A percentile compares a stretch with the other conserved stretches of the same genome.
These are phyloP conservation scores for Chirona hameri DNA, from an alignment of 2,888 invertebrate genomes.

Conservation along the genomic window DNA sequence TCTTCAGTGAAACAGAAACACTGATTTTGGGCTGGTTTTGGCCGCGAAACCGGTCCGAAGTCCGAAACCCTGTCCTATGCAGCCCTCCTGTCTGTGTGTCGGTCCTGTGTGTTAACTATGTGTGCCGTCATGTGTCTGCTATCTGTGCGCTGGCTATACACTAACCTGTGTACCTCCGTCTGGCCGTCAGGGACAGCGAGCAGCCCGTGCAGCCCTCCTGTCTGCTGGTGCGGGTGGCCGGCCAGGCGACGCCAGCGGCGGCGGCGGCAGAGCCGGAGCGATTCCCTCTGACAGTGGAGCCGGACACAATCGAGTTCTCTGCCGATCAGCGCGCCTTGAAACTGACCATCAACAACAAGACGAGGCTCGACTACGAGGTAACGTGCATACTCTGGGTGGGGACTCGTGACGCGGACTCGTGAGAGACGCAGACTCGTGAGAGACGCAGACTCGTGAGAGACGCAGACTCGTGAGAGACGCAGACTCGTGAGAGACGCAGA, in stretches of 20 bases:
- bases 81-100: too few relatives aligned
- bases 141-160: neutral
- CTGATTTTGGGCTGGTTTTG: too few relatives aligned
- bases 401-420: too few relatives aligned
- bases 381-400: neutral
- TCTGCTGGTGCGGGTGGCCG: conserved; percentile 13
- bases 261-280: neutral
- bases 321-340: conserved; percentile 5
- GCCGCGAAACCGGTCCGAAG: too few relatives aligned
- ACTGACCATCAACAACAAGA: conserved; percentile 2
- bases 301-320: neutral
- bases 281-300: neutral
- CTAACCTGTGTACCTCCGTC: neutral
- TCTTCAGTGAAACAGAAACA: too few relatives aligned
- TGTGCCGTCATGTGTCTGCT: neutral
- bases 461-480: too few relatives aligned
- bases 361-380: neutral
- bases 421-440: too few relatives aligned
- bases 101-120: too few relatives aligned
- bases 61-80: too few relatives aligned
- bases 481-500: too few relatives aligned
- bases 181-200: neutral
- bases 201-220: neutral
- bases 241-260: neutral
- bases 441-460: too few relatives aligned